Evolutionary conservation across 2,888 invertebrate genomes (phyloP).

Genomic region (Pseudococcus jackbeardsleyi): DNA sequence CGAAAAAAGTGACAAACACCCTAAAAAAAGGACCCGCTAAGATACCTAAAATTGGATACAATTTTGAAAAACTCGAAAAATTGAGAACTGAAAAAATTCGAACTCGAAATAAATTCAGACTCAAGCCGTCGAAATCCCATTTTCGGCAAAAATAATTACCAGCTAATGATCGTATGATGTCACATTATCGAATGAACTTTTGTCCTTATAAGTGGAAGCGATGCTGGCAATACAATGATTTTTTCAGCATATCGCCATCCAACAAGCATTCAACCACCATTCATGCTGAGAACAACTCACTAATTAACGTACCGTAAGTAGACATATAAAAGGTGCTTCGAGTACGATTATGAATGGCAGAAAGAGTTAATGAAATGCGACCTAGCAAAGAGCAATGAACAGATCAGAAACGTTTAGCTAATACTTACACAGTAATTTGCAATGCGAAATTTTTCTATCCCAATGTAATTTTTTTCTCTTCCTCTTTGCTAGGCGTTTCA

Average conservation of each 20-base stretch:
- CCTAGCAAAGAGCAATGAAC: background rate
- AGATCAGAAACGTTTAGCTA: background rate
- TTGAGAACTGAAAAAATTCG: too few relatives aligned
- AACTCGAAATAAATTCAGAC: too few relatives aligned
- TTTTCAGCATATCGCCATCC: background rate
- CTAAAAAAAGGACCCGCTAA: too few relatives aligned
- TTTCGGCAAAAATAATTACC: too few relatives aligned
- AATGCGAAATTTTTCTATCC: background rate
- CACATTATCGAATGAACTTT: conserved; percentile 28
- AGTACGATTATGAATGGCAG: conserved; percentile 7
- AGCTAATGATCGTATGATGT: background rate
- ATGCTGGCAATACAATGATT: background rate
- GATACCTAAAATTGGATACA: too few relatives aligned
- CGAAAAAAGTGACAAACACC: too few relatives aligned
- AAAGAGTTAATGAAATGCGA: conserved; percentile 35
- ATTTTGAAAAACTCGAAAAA: too few relatives aligned
- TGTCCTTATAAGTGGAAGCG: conserved; percentile 27
- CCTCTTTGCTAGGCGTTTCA: background rate
- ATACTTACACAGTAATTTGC: conserved; percentile 1
- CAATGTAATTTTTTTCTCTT: background rate
- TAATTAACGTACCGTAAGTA: background rate
- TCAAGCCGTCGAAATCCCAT: too few relatives aligned
- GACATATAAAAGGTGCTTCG: background rate
- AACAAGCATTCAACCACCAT: background rate
- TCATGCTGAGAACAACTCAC: conserved; percentile 24